phyloP scores from a whole-genome alignment of 1,140 invertebrate species.

The Hycleus cichorii region DNA sequence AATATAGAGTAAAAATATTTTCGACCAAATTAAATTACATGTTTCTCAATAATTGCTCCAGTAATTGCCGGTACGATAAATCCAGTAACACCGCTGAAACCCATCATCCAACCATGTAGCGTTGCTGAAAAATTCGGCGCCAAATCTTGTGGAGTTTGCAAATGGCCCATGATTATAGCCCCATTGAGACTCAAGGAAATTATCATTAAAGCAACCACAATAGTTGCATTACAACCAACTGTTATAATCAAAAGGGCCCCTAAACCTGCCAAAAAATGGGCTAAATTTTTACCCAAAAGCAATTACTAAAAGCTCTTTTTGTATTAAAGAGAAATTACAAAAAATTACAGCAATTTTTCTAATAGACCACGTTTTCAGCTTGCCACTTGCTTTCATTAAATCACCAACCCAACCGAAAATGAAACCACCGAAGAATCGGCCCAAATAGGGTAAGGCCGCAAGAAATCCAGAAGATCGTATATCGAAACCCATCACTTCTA shows the following conservation, averaged over 20 bases:
- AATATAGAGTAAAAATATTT: background rate
- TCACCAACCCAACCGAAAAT: constrained; percentile 62
- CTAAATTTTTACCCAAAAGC: background rate
- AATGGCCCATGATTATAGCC: constrained; percentile 71
- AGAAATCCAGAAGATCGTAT: constrained; percentile 64
- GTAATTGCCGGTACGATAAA: constrained; percentile 52
- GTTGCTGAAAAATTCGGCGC: constrained; percentile 71
- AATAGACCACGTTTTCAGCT: constrained; percentile 44
- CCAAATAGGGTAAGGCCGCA: constrained; percentile 63
- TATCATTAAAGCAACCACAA: background rate
- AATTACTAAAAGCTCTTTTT: background rate
- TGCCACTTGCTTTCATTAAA: constrained; percentile 42
- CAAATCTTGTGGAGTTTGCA: constrained; percentile 75
- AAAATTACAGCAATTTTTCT: constrained; percentile 65
- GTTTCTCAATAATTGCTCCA: background rate
- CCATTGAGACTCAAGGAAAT: constrained; percentile 58
- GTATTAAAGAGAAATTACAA: constrained; percentile 52
- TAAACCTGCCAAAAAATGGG: background rate
- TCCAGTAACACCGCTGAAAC: constrained; percentile 59
- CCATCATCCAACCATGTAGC: constrained; percentile 63
- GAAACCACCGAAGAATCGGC: constrained; percentile 55
- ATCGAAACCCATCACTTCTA: constrained; percentile 76
- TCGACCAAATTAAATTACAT: background rate
- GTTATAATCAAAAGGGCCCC: background rate
- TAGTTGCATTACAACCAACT: background rate